Evolutionary conservation across 37 sponge, comb jelly and placozoan species (phyloP), one percentile per base, ranked within the genome.

Genomic region (Dysidea cf. avara): DNA sequence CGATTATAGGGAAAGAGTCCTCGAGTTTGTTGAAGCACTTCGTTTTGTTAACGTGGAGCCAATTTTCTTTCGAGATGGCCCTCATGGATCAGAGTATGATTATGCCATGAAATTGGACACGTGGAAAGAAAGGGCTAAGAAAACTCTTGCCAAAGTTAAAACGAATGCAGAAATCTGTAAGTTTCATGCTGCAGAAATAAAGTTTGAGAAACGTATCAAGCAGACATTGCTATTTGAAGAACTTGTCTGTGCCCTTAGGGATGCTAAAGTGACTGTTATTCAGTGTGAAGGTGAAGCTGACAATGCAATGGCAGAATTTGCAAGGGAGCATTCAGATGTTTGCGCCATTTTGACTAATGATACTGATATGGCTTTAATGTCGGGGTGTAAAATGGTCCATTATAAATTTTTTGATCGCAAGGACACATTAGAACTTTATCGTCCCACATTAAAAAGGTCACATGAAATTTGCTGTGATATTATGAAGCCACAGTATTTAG

Each of bases 281-380:
- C 51, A 65, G 29, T 85, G 86, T 28, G 17, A 0, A 33, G 72
- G 61, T 3, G 66, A 81, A 31, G 46, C 77, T 13, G 58, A 51
- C 22, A 33, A 29, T 30, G 72, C 68, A 2, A 67, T 81, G 3
- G 56, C 63, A 6, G 9, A 28, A 1, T 84, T 74, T 31, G 48
- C 52, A 22, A 46, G 39, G 28, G 21, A 60, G 2, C 59, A 80
- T n/a, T 38, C 37, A 18, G 64, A 71, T 20, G 80, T 66, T 1
- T 75, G 73, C 60, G 90, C 81, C 3, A 56, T 89, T 26, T 59
- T 89, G 12, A 66, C 85, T 2, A 14, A 16, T 17, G 65, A 89
- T 61, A 59, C 81, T 21, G 81, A 75, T 40, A 79, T 78, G 74
- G 80, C 75, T 28, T 54, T 79, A 33, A 55, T 56, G 36, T 31